These are phyloP conservation scores for Apus apus DNA, from an alignment of 2,113 vertebrate genomes.

Conservation along the genomic window DNA sequence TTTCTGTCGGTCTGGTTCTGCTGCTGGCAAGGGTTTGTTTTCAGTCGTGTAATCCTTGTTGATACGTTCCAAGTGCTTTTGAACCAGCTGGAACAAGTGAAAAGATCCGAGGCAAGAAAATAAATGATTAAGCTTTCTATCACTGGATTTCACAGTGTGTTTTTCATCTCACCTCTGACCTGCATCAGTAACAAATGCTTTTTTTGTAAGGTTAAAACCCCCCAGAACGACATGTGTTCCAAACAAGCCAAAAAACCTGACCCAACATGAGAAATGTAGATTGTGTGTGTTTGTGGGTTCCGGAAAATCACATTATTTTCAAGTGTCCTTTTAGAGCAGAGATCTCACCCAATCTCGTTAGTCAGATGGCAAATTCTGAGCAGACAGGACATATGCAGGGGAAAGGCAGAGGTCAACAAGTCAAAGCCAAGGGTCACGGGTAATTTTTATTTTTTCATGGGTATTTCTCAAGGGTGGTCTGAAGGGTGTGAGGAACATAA, in stretches of 20 bases:
- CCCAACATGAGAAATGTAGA: background rate
- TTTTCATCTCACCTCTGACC: slow-evolving; percentile 34
- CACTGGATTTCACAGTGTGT: slow-evolving; percentile 5
- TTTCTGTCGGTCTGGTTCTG: background rate
- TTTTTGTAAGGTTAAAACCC: background rate
- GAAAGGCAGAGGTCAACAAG: slow-evolving; percentile 13
- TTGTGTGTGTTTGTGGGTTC: background rate
- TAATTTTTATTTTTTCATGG: slow-evolving; percentile 48
- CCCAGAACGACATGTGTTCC: background rate
- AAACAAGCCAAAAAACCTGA: background rate
- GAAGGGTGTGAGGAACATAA: background rate
- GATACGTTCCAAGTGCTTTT: background rate
- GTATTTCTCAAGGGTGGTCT: slow-evolving; percentile 59
- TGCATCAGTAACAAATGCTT: background rate
- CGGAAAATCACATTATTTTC: slow-evolving; percentile 25
- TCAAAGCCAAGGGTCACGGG: slow-evolving; percentile 39
- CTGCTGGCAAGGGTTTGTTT: slow-evolving; percentile 22
- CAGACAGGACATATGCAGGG: background rate
- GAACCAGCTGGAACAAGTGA: slow-evolving; percentile 11
- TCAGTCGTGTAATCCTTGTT: background rate
- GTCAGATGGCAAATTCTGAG: background rate
- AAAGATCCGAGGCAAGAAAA: slow-evolving; percentile 29
- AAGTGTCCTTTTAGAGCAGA: background rate
- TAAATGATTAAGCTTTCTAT: slow-evolving; percentile 38
- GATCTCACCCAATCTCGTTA: slow-evolving; percentile 15